Evolutionary conservation across 2,797 vertebrate species (phyloP), one percentile per base, ranked within the genome.

Genomic region (Allobates femoralis): DNA sequence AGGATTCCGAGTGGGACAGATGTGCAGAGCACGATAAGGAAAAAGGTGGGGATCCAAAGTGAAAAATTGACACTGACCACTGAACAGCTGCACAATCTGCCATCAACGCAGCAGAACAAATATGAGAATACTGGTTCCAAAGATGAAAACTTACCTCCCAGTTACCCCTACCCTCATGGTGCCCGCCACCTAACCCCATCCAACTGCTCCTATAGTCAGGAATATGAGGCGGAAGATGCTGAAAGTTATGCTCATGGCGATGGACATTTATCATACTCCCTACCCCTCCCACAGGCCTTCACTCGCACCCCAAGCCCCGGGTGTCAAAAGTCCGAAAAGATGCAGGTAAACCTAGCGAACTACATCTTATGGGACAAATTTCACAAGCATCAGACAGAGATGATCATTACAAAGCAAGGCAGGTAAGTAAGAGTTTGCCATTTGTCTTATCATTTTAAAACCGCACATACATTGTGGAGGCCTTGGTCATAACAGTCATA

Each of bases 401-500:
- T 99, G 98, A 99, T 99, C 90, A 98, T 99, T 92, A 99, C 98
- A 91, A 99, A 99, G 76, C 98, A 99, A 94, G 98, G 97, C 56
- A 96, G 98, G 98, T 99, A 90, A 97, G 98, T 90, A 78, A 46
- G 6, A 19, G 41, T 15, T 30, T 8, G 26, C 14, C 10, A 28
- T 51, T 7, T 79, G 12, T 76, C 26, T 3, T 19, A 8, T 18
- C 53, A 21, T 30, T 76, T 14, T 55, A 15, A 30, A 18, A 51
- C 6, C 30, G 26, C 3, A 32, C 30, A 56, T 19, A 55, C 30
- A 51, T 32, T 76, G 6, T 30, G 19, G 16, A 56, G 18, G 51
- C 75, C 4, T 23, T 78, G 41, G 12, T 26, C 41, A 79, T 55
- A 5, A 21, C 46, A 46, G 37, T 41, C n/a, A 15, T 1, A 46